Evolutionary conservation across 2,888 invertebrate genomes (phyloP).

Genomic region (Ichneumon xanthorius): DNA sequence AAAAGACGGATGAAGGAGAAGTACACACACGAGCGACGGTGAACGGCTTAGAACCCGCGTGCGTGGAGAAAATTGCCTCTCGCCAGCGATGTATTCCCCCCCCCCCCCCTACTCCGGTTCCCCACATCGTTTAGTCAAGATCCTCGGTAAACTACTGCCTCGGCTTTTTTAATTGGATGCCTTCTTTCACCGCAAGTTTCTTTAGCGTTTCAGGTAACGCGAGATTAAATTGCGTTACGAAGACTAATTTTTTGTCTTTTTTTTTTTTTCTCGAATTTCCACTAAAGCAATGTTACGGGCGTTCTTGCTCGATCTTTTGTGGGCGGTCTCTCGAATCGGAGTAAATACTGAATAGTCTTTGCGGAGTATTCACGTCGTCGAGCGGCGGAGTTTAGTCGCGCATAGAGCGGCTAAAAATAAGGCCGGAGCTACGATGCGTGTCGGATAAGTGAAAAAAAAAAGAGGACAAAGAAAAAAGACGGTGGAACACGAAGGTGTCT

Average conservation of each 20-base stretch:
- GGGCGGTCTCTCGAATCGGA: not conserved
- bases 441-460: constrained; percentile 10
- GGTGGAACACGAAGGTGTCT: constrained; percentile 47
- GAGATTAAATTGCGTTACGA: constrained; percentile 49
- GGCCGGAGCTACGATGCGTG: constrained; percentile 34
- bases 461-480: not conserved
- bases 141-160: constrained; percentile 68
- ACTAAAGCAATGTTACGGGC: constrained; percentile 1
- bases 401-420: constrained; percentile 14
- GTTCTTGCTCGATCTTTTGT: not conserved
- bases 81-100: constrained; percentile 70
- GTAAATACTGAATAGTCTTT: not conserved
- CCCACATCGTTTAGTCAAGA: constrained; percentile 61
- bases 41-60: constrained; percentile 65
- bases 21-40: constrained; percentile 66
- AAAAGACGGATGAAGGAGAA: constrained; percentile 55
- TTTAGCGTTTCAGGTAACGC: constrained; percentile 46
- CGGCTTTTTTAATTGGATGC: constrained; percentile 72
- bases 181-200: constrained; percentile 60
- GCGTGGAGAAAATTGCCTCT: constrained; percentile 77
- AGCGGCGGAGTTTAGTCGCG: not conserved
- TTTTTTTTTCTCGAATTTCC: constrained; percentile 31
- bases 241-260: constrained; percentile 21
- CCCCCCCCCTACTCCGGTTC: constrained; percentile 55
- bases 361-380: not conserved